These are phyloP conservation scores for Coreoperca whiteheadi DNA, from an alignment of 2,113 vertebrate genomes.

Conservation along the genomic window DNA sequence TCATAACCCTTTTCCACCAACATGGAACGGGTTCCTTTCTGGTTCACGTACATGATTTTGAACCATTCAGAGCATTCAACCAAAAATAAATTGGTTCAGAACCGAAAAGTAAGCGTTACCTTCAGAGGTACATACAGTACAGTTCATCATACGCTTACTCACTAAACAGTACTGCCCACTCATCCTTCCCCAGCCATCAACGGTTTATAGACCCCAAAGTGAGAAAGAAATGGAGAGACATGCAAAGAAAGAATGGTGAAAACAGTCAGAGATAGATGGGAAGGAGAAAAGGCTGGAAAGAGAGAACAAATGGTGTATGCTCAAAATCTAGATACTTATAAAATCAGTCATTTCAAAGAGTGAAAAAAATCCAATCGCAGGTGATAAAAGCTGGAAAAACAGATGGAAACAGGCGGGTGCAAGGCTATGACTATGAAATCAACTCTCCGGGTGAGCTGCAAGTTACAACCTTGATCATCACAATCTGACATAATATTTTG, in stretches of 20 bases:
- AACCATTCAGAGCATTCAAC: too few relatives aligned
- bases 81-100: too few relatives aligned
- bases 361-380: conserved; percentile 1
- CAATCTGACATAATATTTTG: neutral
- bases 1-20: too few relatives aligned
- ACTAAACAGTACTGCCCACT: neutral
- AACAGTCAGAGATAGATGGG: neutral
- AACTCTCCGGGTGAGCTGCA: neutral
- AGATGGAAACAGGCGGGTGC: conserved; percentile 14
- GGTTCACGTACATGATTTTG: too few relatives aligned
- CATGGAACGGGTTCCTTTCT: too few relatives aligned
- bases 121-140: neutral
- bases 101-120: neutral
- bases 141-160: neutral
- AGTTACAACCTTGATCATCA: conserved; percentile 3
- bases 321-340: conserved; percentile 33
- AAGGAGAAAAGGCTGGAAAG: conserved; percentile 15
- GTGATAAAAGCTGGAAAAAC: conserved; percentile 49
- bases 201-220: conserved; percentile 15
- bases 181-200: neutral
- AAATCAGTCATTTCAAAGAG: conserved; percentile 54
- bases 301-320: neutral
- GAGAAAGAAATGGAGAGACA: neutral
- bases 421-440: conserved; percentile 45
- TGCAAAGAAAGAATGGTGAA: conserved; percentile 1